Percentiles rank a stretch among this genome's conserved stretches.
These are phyloP conservation scores for Leptinotarsa juncta DNA, from an alignment of 2,888 invertebrate genomes.

Conservation along the genomic window DNA sequence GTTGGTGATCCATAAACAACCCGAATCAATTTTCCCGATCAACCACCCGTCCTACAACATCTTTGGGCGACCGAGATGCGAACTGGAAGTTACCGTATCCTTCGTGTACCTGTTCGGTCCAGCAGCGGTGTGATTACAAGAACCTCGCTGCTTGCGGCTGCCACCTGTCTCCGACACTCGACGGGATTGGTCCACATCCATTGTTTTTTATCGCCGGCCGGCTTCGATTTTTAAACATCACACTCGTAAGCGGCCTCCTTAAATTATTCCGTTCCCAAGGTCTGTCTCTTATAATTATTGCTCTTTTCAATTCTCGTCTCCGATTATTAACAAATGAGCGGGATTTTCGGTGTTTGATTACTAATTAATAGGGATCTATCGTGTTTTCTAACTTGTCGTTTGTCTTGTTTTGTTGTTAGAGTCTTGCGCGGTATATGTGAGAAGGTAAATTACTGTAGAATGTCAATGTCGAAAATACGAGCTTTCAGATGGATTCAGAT, in stretches of 20 bases:
- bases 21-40: slow-evolving; percentile 2
- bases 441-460: slow-evolving; percentile 7
- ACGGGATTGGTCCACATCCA: slow-evolving; percentile 60
- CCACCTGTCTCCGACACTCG: slow-evolving; percentile 63
- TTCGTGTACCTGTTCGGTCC: slow-evolving; percentile 24
- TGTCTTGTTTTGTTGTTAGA: slow-evolving; percentile 20
- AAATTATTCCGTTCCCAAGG: slow-evolving; percentile 49
- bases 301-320: slow-evolving; percentile 24
- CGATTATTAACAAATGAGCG: slow-evolving; percentile 24
- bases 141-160: slow-evolving; percentile 62
- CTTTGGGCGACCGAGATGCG: neutral
- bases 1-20: neutral
- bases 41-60: slow-evolving; percentile 22
- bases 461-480: slow-evolving; percentile 8
- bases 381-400: slow-evolving; percentile 18
- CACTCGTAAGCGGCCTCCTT: slow-evolving; percentile 51
- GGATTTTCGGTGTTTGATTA: slow-evolving; percentile 34
- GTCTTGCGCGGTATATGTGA: slow-evolving; percentile 4
- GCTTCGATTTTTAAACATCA: slow-evolving; percentile 52
- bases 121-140: slow-evolving; percentile 41
- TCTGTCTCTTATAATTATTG: slow-evolving; percentile 34
- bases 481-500: slow-evolving; percentile 11
- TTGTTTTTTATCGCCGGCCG: slow-evolving; percentile 56
- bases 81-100: slow-evolving; percentile 22
- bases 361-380: slow-evolving; percentile 26